Percentiles rank a stretch among this genome's conserved stretches.
These are phyloP conservation scores for Pampus argenteus DNA, from an alignment of 2,797 vertebrate genomes.

Conservation along the genomic window DNA sequence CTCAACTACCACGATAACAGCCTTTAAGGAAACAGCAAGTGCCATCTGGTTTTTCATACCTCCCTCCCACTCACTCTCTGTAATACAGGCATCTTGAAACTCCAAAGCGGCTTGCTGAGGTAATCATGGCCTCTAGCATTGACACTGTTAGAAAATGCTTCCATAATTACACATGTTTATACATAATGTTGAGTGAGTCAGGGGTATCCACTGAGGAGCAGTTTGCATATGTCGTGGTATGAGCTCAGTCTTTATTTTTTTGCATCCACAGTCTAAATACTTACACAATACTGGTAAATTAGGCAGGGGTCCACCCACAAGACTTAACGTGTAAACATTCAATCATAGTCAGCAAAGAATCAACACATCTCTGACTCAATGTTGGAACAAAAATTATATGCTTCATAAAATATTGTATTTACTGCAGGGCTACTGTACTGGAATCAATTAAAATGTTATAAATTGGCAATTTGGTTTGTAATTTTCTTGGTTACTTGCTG, in stretches of 20 bases:
- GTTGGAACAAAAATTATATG: background rate
- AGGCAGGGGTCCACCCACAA: background rate
- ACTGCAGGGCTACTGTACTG: background rate
- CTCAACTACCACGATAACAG: conserved; percentile 71
- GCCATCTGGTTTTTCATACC: conserved; percentile 72
- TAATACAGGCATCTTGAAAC: conserved; percentile 55
- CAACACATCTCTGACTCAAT: background rate
- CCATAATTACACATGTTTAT: conserved; percentile 64
- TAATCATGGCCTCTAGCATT: conserved; percentile 61
- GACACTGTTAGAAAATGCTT: conserved; percentile 56
- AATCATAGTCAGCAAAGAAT: conserved; percentile 9
- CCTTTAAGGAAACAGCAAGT: conserved; percentile 68
- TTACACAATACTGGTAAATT: conserved; percentile 18
- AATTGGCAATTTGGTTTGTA: background rate
- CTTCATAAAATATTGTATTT: background rate
- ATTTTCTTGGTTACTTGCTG: background rate
- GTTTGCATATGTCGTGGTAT: conserved; percentile 30
- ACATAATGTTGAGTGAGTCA: conserved; percentile 53
- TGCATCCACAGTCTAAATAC: conserved; percentile 3
- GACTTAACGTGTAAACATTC: background rate
- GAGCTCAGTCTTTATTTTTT: conserved; percentile 1
- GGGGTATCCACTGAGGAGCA: conserved; percentile 29
- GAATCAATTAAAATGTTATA: conserved; percentile 5
- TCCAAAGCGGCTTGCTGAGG: conserved; percentile 58
- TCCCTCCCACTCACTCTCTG: conserved; percentile 63